phyloP scores from a whole-genome alignment of 2,888 invertebrate genomes.

The Heteromurus nitidus region DNA sequence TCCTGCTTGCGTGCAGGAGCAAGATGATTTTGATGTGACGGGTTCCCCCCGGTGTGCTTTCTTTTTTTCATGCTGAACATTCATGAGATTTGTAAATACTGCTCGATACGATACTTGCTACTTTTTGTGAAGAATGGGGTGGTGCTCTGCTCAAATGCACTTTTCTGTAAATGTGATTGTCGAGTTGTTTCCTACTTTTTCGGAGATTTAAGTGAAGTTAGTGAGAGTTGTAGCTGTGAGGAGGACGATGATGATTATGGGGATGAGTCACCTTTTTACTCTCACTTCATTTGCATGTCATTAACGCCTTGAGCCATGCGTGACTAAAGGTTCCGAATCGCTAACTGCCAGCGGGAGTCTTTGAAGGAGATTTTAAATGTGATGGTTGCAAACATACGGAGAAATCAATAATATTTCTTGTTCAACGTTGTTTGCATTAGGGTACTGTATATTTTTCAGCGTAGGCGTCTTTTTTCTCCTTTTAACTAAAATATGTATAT shows the following conservation, averaged over 20 bases:
- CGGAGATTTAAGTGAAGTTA: conserved; percentile 52
- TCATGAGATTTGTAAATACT: background rate
- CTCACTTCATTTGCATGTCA: conserved; percentile 57
- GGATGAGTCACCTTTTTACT: conserved; percentile 46
- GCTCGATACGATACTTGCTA: background rate
- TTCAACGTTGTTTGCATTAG: too few species aligned
- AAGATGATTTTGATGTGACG: conserved; percentile 12
- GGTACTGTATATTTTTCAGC: too few species aligned
- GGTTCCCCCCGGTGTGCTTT: background rate
- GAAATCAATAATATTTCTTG: too few species aligned
- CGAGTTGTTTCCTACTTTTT: conserved; percentile 51
- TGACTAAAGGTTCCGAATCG: conserved; percentile 40
- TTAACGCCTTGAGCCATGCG: conserved; percentile 54
- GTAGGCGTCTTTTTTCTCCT: too few species aligned
- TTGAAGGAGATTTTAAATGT: too few species aligned
- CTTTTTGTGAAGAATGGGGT: too few species aligned
- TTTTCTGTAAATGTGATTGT: conserved; percentile 45
- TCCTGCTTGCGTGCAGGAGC: conserved; percentile 4
- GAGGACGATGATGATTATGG: conserved; percentile 14
- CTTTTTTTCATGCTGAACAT: background rate
- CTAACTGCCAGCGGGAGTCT: background rate
- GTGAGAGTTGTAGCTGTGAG: conserved; percentile 16
- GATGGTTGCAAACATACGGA: too few species aligned
- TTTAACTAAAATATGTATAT: too few species aligned
- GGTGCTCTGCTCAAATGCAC: background rate